Percentiles rank a stretch among this genome's conserved stretches.
phyloP scores from a whole-genome alignment of 2,797 vertebrate genomes.

The Phataginus tricuspis region DNA sequence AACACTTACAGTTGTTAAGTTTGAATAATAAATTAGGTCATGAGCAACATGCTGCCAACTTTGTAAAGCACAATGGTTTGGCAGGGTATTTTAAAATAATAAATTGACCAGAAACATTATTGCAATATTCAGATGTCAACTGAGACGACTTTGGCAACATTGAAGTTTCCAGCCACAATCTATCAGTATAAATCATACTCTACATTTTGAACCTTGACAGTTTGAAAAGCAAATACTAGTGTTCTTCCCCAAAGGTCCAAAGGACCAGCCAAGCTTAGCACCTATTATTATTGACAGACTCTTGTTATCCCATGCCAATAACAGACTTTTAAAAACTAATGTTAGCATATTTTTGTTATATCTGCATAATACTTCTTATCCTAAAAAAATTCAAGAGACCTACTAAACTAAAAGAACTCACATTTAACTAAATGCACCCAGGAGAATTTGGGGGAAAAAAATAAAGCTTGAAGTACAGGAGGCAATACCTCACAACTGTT shows the following conservation, averaged over 20 bases:
- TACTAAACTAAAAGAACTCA: background rate
- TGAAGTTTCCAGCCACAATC: slow-evolving; percentile 77
- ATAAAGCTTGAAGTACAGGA: background rate
- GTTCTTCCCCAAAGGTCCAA: background rate
- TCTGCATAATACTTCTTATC: background rate
- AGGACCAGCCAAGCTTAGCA: background rate
- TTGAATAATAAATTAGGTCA: slow-evolving; percentile 60
- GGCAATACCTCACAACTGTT: background rate
- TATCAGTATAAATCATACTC: slow-evolving; percentile 46
- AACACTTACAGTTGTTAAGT: background rate
- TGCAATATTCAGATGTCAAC: slow-evolving; percentile 71
- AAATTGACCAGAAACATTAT: slow-evolving; percentile 69
- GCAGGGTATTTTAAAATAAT: slow-evolving; percentile 61
- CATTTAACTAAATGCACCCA: background rate
- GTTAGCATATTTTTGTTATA: slow-evolving; percentile 33
- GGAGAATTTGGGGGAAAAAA: background rate
- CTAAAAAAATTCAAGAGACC: slow-evolving; percentile 24
- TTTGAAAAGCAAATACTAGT: slow-evolving; percentile 57
- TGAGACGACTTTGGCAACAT: slow-evolving; percentile 60
- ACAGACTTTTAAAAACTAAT: slow-evolving; percentile 28
- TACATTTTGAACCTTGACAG: slow-evolving; percentile 61
- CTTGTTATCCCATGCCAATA: background rate
- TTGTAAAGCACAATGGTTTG: slow-evolving; percentile 63
- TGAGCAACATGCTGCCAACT: slow-evolving; percentile 19
- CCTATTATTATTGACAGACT: background rate